phyloP scores from a whole-genome alignment of 2,113 vertebrate genomes.

The Neogobius melanostomus region DNA sequence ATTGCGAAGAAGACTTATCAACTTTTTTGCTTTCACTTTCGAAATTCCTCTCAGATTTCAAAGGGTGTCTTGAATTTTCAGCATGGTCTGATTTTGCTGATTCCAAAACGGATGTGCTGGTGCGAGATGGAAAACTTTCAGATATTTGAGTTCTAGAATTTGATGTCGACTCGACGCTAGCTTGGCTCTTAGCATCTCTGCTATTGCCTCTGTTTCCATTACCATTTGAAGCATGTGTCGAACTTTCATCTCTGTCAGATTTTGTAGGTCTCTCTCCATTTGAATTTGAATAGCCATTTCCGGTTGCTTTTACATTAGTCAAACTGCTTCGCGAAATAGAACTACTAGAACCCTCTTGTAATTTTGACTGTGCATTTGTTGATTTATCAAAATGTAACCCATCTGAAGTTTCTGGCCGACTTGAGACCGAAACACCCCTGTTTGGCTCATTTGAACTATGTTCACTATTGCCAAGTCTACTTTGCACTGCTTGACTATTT shows the following conservation, averaged over 20 bases:
- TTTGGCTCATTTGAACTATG: slow-evolving; percentile 21
- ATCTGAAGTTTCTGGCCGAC: slow-evolving; percentile 25
- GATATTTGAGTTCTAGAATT: background rate
- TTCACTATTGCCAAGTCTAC: slow-evolving; percentile 17
- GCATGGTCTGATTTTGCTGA: slow-evolving; percentile 26
- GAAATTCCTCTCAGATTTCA: slow-evolving; percentile 12
- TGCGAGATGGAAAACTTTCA: background rate
- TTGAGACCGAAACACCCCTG: slow-evolving; percentile 19
- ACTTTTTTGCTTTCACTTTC: slow-evolving; percentile 37
- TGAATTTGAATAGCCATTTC: slow-evolving; percentile 24
- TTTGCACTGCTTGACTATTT: slow-evolving; percentile 32
- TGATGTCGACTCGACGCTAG: slow-evolving; percentile 23
- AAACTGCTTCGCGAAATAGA: slow-evolving; percentile 27
- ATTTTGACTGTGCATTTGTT: slow-evolving; percentile 24
- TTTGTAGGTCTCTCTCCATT: slow-evolving; percentile 26
- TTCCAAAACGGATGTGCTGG: slow-evolving; percentile 21
- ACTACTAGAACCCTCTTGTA: slow-evolving; percentile 22
- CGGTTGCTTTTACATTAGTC: slow-evolving; percentile 6
- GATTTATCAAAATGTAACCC: slow-evolving; percentile 30
- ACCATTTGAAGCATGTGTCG: slow-evolving; percentile 28
- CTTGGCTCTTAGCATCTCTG: slow-evolving; percentile 33
- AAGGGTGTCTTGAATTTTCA: slow-evolving; percentile 16
- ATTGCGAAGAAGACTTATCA: slow-evolving; percentile 24
- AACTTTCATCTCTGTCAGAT: slow-evolving; percentile 29
- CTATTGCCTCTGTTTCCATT: slow-evolving; percentile 26